phyloP scores from a whole-genome alignment of 1,140 invertebrate species.

The Hyles vespertilio region DNA sequence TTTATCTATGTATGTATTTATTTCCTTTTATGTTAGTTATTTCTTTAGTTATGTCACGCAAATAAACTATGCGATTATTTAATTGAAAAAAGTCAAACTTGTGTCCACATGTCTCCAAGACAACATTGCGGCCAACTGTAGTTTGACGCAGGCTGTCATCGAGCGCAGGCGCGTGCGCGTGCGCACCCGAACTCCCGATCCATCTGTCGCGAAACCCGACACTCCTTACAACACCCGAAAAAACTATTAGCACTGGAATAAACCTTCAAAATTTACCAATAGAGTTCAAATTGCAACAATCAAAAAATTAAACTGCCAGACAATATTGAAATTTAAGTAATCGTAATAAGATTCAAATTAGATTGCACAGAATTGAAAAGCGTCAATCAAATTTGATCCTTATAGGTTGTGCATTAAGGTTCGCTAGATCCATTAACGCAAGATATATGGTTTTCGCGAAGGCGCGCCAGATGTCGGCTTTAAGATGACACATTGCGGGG shows the following conservation, averaged over 20 bases:
- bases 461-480: constrained; percentile 47
- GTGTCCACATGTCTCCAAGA: too few relatives aligned
- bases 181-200: constrained; percentile 9
- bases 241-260: constrained; percentile 27
- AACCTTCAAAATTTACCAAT: constrained; percentile 21
- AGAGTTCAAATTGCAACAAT: constrained; percentile 13
- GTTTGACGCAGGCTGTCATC: constrained; percentile 5
- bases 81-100: too few relatives aligned
- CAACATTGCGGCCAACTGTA: too few relatives aligned
- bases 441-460: constrained; percentile 58
- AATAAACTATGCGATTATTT: too few relatives aligned
- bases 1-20: too few relatives aligned
- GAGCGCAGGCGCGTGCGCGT: constrained; percentile 51
- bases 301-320: too few relatives aligned
- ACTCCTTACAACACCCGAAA: constrained; percentile 60
- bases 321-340: too few relatives aligned
- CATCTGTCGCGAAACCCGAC: constrained; percentile 70
- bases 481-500: constrained; percentile 7
- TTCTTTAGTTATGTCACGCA: too few relatives aligned
- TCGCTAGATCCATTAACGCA: constrained; percentile 48
- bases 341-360: too few relatives aligned
- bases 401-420: neutral
- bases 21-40: too few relatives aligned
- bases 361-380: too few relatives aligned
- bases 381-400: neutral